Conservation (phyloP, 2,888 invertebrate species). For the Barypeithes pellucidus region DNA sequence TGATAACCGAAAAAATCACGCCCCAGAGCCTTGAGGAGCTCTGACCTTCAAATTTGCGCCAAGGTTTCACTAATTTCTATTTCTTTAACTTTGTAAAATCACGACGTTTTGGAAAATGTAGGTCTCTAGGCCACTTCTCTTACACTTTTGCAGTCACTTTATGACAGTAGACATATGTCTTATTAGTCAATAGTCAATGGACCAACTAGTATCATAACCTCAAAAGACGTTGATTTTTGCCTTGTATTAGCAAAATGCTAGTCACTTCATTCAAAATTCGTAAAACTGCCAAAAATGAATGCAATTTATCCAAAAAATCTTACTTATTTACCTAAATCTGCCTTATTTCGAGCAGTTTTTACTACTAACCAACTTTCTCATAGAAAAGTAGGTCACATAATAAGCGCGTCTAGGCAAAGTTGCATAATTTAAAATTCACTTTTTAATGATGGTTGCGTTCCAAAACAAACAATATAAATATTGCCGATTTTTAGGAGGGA, state of each 20-base stretch:
- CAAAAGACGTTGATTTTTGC: slow-evolving; percentile 31
- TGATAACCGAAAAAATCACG: slow-evolving; percentile 70
- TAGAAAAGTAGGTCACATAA: slow-evolving; percentile 48
- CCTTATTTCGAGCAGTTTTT: slow-evolving; percentile 22
- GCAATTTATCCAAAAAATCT: neutral
- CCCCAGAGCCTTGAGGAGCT: slow-evolving; percentile 70
- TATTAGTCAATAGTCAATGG: slow-evolving; percentile 81
- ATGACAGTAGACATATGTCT: slow-evolving; percentile 82
- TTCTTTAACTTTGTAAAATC: slow-evolving; percentile 73
- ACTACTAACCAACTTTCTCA: slow-evolving; percentile 45
- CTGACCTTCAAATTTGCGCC: slow-evolving; percentile 71
- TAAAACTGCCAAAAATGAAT: neutral
- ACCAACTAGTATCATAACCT: slow-evolving; percentile 76
- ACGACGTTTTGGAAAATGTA: slow-evolving; percentile 83
- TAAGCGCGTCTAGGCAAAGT: slow-evolving; percentile 41
- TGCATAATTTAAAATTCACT: slow-evolving; percentile 42
- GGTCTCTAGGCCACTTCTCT: slow-evolving; percentile 93
- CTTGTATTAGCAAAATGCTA: neutral
- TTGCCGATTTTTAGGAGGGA: neutral
- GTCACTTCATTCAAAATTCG: neutral
- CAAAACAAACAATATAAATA: slow-evolving; percentile 20
- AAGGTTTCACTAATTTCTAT: slow-evolving; percentile 71
- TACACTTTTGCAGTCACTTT: slow-evolving; percentile 84
- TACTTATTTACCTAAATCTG: neutral
- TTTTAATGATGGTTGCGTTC: slow-evolving; percentile 22